Evolutionary conservation across 2,797 vertebrate species (phyloP).

Genomic region (Coracias cyanogaster): DNA sequence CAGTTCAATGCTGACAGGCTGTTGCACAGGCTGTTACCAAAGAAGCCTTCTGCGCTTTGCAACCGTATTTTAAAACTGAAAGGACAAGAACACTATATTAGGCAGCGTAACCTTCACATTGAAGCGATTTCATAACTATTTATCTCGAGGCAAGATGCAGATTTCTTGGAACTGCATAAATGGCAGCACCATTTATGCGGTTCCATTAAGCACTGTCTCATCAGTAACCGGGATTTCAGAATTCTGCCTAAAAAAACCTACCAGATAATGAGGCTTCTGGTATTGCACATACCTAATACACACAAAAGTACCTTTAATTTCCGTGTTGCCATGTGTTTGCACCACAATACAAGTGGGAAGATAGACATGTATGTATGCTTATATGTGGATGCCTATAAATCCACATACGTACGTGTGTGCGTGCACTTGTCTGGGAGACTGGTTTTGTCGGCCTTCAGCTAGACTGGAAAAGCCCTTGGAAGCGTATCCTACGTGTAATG

Average conservation of each 20-base stretch:
- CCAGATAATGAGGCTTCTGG: background rate
- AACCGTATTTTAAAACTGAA: background rate
- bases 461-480: background rate
- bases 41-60: background rate
- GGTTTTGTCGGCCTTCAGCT: background rate
- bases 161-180: background rate
- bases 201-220: background rate
- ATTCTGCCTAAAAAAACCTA: background rate
- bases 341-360: background rate
- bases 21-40: background rate
- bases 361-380: background rate
- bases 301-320: background rate
- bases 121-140: background rate
- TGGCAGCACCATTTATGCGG: background rate
- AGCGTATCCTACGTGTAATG: background rate
- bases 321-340: background rate
- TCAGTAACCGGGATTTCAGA: background rate
- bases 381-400: background rate
- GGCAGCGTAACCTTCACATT: background rate
- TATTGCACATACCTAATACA: background rate
- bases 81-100: background rate
- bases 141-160: background rate
- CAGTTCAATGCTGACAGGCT: background rate
- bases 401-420: fast-evolving
- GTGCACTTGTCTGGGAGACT: background rate